These are phyloP conservation scores for Himalopsyche japonica DNA, from an alignment of 2,888 invertebrate species.

Conservation along the genomic window DNA sequence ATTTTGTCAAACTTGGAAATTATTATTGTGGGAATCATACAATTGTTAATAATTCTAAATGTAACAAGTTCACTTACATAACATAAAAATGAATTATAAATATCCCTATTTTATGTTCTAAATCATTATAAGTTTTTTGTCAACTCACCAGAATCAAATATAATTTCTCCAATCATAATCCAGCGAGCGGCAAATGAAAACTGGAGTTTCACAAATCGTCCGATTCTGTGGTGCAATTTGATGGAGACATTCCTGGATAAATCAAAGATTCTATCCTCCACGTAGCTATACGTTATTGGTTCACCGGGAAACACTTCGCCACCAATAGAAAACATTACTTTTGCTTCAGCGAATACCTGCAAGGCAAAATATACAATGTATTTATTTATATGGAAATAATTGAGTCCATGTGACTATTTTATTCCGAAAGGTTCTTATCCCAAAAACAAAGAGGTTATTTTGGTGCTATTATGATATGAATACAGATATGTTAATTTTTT, in stretches of 20 bases:
- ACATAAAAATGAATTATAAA: too few relatives aligned
- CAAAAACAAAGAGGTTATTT: too few relatives aligned
- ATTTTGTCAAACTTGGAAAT: too few relatives aligned
- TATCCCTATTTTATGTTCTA: too few relatives aligned
- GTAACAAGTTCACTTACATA: too few relatives aligned
- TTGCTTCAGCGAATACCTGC: constrained; percentile 78
- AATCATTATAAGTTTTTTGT: background rate
- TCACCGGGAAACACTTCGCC: constrained; percentile 72
- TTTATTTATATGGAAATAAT: too few relatives aligned
- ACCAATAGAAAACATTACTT: constrained; percentile 75
- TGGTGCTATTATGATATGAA: too few relatives aligned
- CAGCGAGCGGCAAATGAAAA: constrained; percentile 80
- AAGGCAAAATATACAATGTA: constrained; percentile 1
- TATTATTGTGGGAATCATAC: too few relatives aligned
- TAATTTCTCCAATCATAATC: constrained; percentile 85
- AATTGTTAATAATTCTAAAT: too few relatives aligned
- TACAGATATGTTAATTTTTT: too few relatives aligned
- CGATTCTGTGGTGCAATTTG: constrained; percentile 75
- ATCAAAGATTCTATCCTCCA: constrained; percentile 75
- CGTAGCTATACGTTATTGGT: constrained; percentile 75
- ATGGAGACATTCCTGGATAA: constrained; percentile 81
- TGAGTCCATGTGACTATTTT: too few relatives aligned
- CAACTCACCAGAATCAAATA: constrained; percentile 74
- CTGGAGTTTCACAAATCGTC: constrained; percentile 73
- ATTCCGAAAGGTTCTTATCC: too few relatives aligned